Base-by-base conservation (phyloP, 2,888 invertebrate species). In the Vandiemenella viatica region DNA sequence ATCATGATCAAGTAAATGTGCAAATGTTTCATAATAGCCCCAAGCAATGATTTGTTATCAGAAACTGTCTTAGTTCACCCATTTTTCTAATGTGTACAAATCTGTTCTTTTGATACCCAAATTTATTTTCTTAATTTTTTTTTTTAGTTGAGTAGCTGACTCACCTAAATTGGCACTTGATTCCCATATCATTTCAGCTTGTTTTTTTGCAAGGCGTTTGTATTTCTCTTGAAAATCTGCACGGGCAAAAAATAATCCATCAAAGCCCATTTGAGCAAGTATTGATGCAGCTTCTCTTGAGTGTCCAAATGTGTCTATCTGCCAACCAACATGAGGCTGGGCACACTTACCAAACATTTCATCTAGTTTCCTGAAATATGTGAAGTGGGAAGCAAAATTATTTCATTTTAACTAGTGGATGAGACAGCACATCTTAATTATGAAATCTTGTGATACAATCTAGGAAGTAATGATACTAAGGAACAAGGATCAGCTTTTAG, bases 261-360 rank as follows among this genome's bases (percentile, higher is more conserved):
- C 90, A 61, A 81, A 93, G 54, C 87, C 92, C 77, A 95, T 81
- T 63, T 81, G 80, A 0, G 86, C 75, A 21, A 86, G 77, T 0
- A 84, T 65, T 0, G 82, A 81, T 0, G 90, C 90, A 70, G 86
- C 84, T 66, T 92, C 91, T 3, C 86, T 68, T 0, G 90, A 85
- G 60, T 89, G 88, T 0, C 89, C 89, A 59, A 89, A 89, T 0
- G 88, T 86, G 62, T 89, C 89, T 20, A 83, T 82, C 60, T 83
- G 87, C 87, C 88, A 87, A 0, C 78, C 87, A 5, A 83, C 75
- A 48, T 72, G 74, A 0, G 89, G 88, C 4, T 76, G 66, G 0
- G 77, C 88, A 60, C 86, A 87, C 1, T 68, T 64, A 0, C 83
- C 84, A 58, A 85, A 81, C 0, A 80, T 79, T 6, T 80, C 75